Evolutionary conservation across 2,888 invertebrate genomes (phyloP), one percentile per base, ranked within the genome.

Genomic region (Tigriopus californicus): DNA sequence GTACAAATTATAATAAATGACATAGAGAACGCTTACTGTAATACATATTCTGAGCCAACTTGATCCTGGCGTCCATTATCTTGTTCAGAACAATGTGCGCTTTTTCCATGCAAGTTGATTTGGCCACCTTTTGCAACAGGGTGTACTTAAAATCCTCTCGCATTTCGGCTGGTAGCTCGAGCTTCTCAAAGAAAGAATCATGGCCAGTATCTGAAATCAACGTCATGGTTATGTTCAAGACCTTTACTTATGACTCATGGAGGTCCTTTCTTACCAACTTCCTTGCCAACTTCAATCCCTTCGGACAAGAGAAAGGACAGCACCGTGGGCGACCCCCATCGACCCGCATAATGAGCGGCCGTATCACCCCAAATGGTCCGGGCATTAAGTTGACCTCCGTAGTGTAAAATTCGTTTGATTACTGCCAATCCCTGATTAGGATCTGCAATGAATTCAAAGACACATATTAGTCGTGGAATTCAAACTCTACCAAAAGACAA

Each of bases 361-460:
- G 56, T 56, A 24, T 56, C 56, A 42, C 56, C 56, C 56, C 56
- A 56, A 12, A n/a, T 44, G 3, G 56, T 56, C n/a, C 41, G 13
- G 8, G 56, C 56, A 24, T 56, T 24, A 41, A 56, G 20, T 22
- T 56, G 12, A 6, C 18, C 56, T 3, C 56, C 56, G 4, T 15
- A 11, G 13, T 56, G 42, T 12, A 56, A 24, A 3, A 56, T 18
- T 12, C 12, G 18, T 18, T 41, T 44, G n/a, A 25, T 24, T 8
- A 40, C 15, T n/a, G n/a, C 12, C 22, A 56, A 15, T 11, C 18
- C 18, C 3, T 42, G 18, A 12, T 42, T 42, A 20, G 15, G 15
- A n/a, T 56, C 22, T 24, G 54, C 4, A 24, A n/a, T 8, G 33
- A 53, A 53, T 51, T 51, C 22, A 51, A 22, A 3, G 20, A 46